phyloP scores from a whole-genome alignment of 2,797 vertebrate genomes.

The Girardinus metallicus region DNA sequence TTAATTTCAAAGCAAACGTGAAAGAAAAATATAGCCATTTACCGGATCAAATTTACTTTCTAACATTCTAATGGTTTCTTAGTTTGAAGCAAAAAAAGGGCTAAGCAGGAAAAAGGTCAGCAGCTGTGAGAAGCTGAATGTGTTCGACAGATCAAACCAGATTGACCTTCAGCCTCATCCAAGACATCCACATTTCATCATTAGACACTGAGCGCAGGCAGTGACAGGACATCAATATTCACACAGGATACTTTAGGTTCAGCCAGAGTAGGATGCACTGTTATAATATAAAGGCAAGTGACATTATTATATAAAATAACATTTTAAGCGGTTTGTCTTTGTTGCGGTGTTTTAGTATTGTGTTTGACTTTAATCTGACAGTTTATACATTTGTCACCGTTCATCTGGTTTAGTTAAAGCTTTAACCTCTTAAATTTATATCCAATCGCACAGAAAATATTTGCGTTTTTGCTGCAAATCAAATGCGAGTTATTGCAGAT shows the following conservation, averaged over 20 bases:
- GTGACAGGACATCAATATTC: constrained; percentile 4
- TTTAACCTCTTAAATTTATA: not conserved
- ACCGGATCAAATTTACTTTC: constrained; percentile 31
- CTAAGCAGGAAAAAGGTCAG: constrained; percentile 38
- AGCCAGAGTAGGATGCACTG: not conserved
- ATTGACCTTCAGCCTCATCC: constrained; percentile 40
- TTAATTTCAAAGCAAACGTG: constrained; percentile 50
- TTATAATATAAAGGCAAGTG: not conserved
- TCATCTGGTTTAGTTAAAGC: not conserved
- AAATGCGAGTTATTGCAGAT: not conserved
- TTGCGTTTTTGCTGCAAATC: not conserved
- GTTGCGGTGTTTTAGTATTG: not conserved
- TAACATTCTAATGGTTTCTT: constrained; percentile 33
- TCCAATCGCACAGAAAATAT: not conserved
- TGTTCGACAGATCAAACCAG: constrained; percentile 41
- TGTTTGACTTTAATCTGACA: constrained; percentile 10
- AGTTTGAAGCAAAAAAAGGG: constrained; percentile 24
- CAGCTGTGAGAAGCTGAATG: constrained; percentile 37
- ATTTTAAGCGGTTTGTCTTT: not conserved
- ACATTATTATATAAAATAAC: not conserved
- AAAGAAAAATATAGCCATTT: constrained; percentile 41
- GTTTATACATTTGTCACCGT: not conserved
- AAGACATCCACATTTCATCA: constrained; percentile 30
- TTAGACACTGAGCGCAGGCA: not conserved
- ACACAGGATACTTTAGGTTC: constrained; percentile 2